Percentiles rank a stretch among this genome's conserved stretches.
phyloP scores from a whole-genome alignment of 2,113 vertebrate species.

The Hepsetus odoe region DNA sequence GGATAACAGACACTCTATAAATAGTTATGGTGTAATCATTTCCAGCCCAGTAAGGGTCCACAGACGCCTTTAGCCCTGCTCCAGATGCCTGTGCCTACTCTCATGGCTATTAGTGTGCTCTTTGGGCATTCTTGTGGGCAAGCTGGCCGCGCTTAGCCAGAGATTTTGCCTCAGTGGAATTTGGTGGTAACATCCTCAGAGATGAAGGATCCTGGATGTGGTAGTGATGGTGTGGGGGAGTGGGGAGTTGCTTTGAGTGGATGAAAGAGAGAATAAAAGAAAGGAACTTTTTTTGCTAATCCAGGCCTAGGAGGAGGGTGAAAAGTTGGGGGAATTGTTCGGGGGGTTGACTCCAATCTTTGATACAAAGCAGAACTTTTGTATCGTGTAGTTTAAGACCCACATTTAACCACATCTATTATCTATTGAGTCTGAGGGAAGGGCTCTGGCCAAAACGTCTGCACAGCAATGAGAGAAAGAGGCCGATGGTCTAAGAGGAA shows the following conservation, averaged over 20 bases:
- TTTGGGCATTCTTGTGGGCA: slow-evolving; percentile 64
- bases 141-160: slow-evolving; percentile 62
- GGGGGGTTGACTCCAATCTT: slow-evolving; percentile 22
- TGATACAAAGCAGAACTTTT: slow-evolving; percentile 53
- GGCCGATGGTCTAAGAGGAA: slow-evolving; percentile 60
- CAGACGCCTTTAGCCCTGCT: slow-evolving; percentile 23
- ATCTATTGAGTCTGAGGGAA: slow-evolving; percentile 47
- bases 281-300: slow-evolving; percentile 40
- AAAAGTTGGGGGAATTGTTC: slow-evolving; percentile 3
- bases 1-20: slow-evolving; percentile 32
- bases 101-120: slow-evolving; percentile 59
- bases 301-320: slow-evolving; percentile 35
- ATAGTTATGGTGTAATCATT: slow-evolving; percentile 56
- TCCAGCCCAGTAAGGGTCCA: slow-evolving; percentile 15
- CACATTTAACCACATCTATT: slow-evolving; percentile 65
- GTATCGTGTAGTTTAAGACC: slow-evolving; percentile 51
- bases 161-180: slow-evolving; percentile 66
- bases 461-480: slow-evolving; percentile 60
- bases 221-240: slow-evolving; percentile 10
- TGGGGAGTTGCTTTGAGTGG: slow-evolving; percentile 18
- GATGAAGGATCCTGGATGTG: slow-evolving; percentile 50
- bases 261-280: slow-evolving; percentile 39
- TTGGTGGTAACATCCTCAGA: slow-evolving; percentile 53
- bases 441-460: slow-evolving; percentile 46
- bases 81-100: slow-evolving; percentile 46